Evolutionary conservation across 1,140 invertebrate genomes (phyloP), one percentile per base, ranked within the genome.

Genomic region (Diorhabda carinulata): DNA sequence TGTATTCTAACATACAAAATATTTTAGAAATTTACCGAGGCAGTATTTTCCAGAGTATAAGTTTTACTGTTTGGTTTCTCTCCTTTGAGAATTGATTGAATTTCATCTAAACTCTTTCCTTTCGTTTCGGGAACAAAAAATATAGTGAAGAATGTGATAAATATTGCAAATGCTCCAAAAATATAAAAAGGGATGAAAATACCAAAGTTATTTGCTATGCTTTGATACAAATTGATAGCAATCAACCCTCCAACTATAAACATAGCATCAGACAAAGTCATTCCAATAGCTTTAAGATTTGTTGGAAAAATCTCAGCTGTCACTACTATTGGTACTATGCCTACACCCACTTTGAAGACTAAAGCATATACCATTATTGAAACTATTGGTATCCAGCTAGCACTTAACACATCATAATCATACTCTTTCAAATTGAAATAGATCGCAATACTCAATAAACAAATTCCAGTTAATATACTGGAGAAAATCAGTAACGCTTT

Each of bases 111-210:
- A 5, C 84, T 86, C 74, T 89, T 90, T 0, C 91, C 91, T 81
- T 92, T 92, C 0, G 92, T 94, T 81, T 94, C 92, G 0, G 91
- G 89, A 5, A 93, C 84, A 47, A 89, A 78, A 57, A 88, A 80
- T 9, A 83, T 83, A 5, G 90, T 84, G 72, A 92, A 89, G 2
- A 88, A 61, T 5, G 84, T 79, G 2, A 88, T 88, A 42, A 88
- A 43, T 6, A 83, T 78, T 61, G 88, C 87, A 67, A 89, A 80
- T 3, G 76, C 82, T 2, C 87, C 83, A 77, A 91, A 93, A 42
- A 91, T 77, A 84, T 86, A 91, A 78, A 92, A 93, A 3, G 86
- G 84, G 0, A 81, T 82, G 66, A 83, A 80, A 8, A 82, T 74
- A 0, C 86, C 83, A 56, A 45, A 56, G 89, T 90, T 2, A 2